Base-by-base conservation (phyloP, 1,140 invertebrate species). In the Adoxophyes honmai region DNA sequence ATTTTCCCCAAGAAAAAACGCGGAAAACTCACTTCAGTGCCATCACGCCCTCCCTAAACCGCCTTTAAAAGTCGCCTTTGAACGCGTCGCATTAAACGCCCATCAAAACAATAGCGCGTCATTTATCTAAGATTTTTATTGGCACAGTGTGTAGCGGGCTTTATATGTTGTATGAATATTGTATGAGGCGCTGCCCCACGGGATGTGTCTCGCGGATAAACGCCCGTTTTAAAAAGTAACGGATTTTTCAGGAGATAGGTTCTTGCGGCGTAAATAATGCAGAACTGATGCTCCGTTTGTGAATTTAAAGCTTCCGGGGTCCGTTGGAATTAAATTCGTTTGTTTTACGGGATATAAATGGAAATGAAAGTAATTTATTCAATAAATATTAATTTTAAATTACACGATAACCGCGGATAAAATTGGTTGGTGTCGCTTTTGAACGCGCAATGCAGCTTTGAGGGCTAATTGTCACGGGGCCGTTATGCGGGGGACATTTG, bases 141-240 rank as follows among this genome's bases (percentile, higher is more conserved):
- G 54, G 15, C n/a, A 10, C 21, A 52, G 57, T 59, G 55, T 66
- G 60, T 55, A 66, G 39, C 35, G 53, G 33, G 37, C 67, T 59
- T 70, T 61, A 70, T 62, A 63, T 35, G 16, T 28, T 60, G 48
- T 59, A 67, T 75, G 73, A 75, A 73, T 75, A 67, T 70, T 70
- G 63, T 60, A 75, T 73, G 70, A 75, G 70, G n/a, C 42, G 18
- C 58, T 66, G 64, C 38, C 69, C 69, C 64, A 37, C 59, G 55
- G 68, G 72, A 66, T 58, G 28, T 48, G 51, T 67, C 64, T 63
- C 60, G 28, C 56, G 67, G 52, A 65, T 78, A 68, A 73, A 72
- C 66, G 66, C 60, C 65, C 55, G 60, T 60, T 69, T 71, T 74
- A 71, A 70, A 77, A 66, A 62, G 55, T 70, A 75, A 75, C 42